Evolutionary conservation across 2,888 invertebrate genomes (phyloP).

Genomic region (Sesia bembeciformis): DNA sequence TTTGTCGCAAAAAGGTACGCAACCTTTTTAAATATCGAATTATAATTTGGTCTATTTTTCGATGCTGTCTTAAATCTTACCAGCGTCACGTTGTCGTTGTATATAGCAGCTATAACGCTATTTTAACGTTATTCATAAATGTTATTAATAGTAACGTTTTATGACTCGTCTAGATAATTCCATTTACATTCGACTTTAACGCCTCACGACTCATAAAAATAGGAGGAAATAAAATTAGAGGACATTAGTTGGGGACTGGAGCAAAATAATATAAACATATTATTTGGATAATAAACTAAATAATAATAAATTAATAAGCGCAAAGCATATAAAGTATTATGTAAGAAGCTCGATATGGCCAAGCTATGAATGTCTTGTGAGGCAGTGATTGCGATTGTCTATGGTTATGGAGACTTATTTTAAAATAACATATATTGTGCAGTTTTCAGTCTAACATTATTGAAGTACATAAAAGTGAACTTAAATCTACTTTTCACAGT

Average conservation of each 20-base stretch:
- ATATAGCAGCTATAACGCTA: too few species aligned
- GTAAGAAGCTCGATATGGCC: conserved; percentile 58
- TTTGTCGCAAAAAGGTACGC: background rate
- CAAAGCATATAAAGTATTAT: conserved; percentile 55
- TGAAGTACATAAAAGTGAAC: background rate
- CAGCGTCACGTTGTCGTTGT: too few species aligned
- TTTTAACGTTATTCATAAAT: too few species aligned
- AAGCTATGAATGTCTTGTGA: conserved; percentile 74
- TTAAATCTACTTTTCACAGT: background rate
- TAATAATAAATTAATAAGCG: conserved; percentile 58
- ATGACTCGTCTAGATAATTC: background rate
- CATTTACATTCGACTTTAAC: background rate
- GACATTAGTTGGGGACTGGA: conserved; percentile 47
- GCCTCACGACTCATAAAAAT: background rate
- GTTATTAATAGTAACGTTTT: background rate
- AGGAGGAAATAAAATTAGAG: conserved; percentile 29
- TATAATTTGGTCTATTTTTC: too few species aligned
- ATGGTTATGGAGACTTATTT: conserved; percentile 16
- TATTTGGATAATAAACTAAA: conserved; percentile 23
- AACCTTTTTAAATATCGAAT: background rate
- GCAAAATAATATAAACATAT: conserved; percentile 15
- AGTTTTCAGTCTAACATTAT: background rate
- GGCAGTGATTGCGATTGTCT: conserved; percentile 70
- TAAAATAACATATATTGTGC: background rate
- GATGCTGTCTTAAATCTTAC: too few species aligned